Evolutionary conservation across 2,888 invertebrate genomes (phyloP).

Genomic region (Pollenia amentaria): DNA sequence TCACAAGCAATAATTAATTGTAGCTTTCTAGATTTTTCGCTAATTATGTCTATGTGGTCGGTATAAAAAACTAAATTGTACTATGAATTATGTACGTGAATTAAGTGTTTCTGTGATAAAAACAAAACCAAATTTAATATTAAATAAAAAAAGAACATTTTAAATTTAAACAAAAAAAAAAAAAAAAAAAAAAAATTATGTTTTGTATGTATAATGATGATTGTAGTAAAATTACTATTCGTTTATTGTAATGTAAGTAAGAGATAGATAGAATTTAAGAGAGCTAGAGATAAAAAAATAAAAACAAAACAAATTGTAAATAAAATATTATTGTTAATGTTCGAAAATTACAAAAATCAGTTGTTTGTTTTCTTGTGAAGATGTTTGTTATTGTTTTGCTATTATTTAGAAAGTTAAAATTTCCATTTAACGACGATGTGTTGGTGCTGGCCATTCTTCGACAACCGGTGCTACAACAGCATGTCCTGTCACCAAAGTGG

Average conservation of each 20-base stretch:
- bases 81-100: slow-evolving; percentile 2
- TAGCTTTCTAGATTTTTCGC: too few species aligned
- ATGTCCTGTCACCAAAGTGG: slow-evolving; percentile 75
- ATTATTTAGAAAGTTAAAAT: not conserved
- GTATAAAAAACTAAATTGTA: too few species aligned
- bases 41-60: too few species aligned
- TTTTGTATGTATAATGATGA: slow-evolving; percentile 56
- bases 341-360: slow-evolving; percentile 56
- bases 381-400: slow-evolving; percentile 40
- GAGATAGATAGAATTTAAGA: slow-evolving; percentile 41
- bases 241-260: slow-evolving; percentile 64
- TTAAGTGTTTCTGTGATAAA: slow-evolving; percentile 74
- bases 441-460: slow-evolving; percentile 76
- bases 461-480: slow-evolving; percentile 73
- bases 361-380: slow-evolving; percentile 60
- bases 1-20: too few species aligned
- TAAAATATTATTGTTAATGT: slow-evolving; percentile 71
- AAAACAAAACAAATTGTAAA: slow-evolving; percentile 69
- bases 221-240: slow-evolving; percentile 57
- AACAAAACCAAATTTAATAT: not conserved
- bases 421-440: slow-evolving; percentile 71
- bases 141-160: not conserved
- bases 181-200: not conserved
- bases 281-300: slow-evolving; percentile 28
- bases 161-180: slow-evolving; percentile 44